These are phyloP conservation scores for Atethmia centrago DNA, from an alignment of 2,888 invertebrate genomes.

Conservation along the genomic window DNA sequence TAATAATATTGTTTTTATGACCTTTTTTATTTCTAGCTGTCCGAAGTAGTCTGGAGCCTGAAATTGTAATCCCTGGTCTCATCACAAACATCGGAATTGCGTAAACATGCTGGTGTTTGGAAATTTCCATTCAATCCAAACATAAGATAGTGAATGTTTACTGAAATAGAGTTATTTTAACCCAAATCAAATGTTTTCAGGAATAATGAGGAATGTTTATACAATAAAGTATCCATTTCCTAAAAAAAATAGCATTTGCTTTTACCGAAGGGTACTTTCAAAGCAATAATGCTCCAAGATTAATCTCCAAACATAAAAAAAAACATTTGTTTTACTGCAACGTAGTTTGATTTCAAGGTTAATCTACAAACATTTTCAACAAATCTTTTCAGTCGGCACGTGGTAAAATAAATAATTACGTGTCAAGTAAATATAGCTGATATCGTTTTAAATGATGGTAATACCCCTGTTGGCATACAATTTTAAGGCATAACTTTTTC, in stretches of 20 bases:
- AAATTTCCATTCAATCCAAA: not conserved
- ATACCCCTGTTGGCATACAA: too few species aligned
- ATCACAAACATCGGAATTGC: not conserved
- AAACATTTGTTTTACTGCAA: not conserved
- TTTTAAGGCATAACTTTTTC: too few species aligned
- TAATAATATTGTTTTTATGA: too few species aligned
- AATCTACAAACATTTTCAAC: constrained; percentile 9
- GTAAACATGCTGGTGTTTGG: not conserved
- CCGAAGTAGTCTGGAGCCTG: not conserved
- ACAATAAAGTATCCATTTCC: not conserved
- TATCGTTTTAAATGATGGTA: constrained; percentile 27
- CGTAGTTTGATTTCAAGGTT: constrained; percentile 20
- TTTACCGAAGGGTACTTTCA: not conserved
- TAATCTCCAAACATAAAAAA: constrained; percentile 4
- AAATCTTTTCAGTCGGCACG: constrained; percentile 18
- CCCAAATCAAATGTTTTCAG: not conserved
- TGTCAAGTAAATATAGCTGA: constrained; percentile 3
- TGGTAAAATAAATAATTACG: constrained; percentile 33
- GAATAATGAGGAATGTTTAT: constrained; percentile 10
- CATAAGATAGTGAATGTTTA: not conserved
- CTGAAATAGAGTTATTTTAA: not conserved
- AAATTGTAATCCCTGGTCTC: not conserved
- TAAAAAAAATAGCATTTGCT: not conserved
- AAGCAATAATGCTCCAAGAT: constrained; percentile 1
- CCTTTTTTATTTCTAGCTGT: not conserved